Evolutionary conservation across 2,113 vertebrate species (phyloP).

Genomic region (Salvelinus fontinalis): DNA sequence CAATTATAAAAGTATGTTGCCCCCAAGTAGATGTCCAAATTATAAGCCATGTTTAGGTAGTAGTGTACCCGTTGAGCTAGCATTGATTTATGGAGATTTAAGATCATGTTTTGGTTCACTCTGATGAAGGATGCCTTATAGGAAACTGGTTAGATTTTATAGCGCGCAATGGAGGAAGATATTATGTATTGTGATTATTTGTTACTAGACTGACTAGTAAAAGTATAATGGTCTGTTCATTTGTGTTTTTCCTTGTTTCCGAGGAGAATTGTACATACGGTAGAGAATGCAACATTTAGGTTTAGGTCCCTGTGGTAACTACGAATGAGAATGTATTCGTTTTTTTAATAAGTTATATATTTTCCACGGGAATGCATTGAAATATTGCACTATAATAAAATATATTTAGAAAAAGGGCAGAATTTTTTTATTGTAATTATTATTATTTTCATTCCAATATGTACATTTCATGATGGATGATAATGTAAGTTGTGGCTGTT

Average conservation of each 20-base stretch:
- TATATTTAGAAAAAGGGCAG: constrained; percentile 24
- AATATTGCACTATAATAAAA: constrained; percentile 30
- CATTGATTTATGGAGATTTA: not conserved
- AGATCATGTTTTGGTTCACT: not conserved
- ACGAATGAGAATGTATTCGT: not conserved
- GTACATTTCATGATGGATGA: constrained; percentile 18
- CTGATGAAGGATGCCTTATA: not conserved
- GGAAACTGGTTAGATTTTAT: not conserved
- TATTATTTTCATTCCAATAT: not conserved
- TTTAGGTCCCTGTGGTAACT: not conserved
- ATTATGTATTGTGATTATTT: not conserved
- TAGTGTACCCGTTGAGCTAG: not conserved
- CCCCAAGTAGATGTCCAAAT: not conserved
- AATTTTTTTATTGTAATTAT: constrained; percentile 5
- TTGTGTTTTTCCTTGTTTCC: not conserved
- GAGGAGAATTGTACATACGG: constrained; percentile 21
- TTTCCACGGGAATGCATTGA: constrained; percentile 17
- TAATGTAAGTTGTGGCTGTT: constrained; percentile 1
- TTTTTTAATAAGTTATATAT: not conserved
- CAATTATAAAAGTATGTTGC: not conserved
- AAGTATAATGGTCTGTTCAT: not conserved
- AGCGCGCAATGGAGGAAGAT: not conserved
- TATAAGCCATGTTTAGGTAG: not conserved
- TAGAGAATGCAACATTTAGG: not conserved
- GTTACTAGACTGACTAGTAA: not conserved